Conservation (phyloP, 2,113 vertebrate species). For the Centropus unirufus region DNA sequence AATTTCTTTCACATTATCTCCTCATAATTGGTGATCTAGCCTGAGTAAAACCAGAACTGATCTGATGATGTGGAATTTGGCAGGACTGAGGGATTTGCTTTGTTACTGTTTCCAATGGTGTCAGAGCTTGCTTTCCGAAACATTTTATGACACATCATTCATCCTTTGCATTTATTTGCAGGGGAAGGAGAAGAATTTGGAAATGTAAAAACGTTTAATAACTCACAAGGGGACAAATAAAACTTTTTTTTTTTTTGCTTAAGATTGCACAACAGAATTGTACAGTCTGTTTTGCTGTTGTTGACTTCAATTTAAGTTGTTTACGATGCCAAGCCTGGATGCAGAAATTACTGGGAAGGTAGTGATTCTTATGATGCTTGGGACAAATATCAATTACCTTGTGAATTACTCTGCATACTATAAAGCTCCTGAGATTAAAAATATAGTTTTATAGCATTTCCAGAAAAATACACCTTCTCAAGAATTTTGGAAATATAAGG, state of each 20-base stretch:
- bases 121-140: not conserved
- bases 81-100: not conserved
- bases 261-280: not conserved
- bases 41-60: conserved; percentile 5
- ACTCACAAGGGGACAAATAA: not conserved
- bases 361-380: not conserved
- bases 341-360: not conserved
- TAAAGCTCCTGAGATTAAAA: not conserved
- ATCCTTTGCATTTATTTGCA: not conserved
- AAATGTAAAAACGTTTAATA: not conserved
- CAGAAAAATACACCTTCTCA: not conserved
- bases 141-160: not conserved
- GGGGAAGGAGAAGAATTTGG: not conserved
- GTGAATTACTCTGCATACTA: not conserved
- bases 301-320: not conserved
- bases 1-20: conserved; percentile 48
- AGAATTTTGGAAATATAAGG: not conserved
- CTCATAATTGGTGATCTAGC: conserved; percentile 13
- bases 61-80: not conserved
- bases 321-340: not conserved
- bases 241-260: not conserved
- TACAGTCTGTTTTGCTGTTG: not conserved
- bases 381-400: not conserved
- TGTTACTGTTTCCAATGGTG: not conserved
- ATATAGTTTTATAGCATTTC: not conserved